Evolutionary conservation across 2,888 invertebrate species (phyloP).

Genomic region (Thymelicus acteon): DNA sequence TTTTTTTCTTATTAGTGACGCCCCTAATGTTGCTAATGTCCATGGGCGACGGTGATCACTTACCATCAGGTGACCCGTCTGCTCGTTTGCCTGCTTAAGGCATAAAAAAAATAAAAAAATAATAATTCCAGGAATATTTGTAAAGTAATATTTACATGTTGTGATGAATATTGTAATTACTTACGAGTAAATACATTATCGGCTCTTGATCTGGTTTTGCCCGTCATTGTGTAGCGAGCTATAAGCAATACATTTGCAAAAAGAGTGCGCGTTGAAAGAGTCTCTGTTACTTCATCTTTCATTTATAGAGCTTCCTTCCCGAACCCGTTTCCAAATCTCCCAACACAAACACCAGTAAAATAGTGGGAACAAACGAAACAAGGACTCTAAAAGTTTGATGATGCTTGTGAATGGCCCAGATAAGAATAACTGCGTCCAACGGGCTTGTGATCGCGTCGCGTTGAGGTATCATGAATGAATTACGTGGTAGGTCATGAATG

Average conservation of each 20-base stretch:
- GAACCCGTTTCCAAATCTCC: not conserved
- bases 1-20: too few relatives aligned
- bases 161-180: too few relatives aligned
- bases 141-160: too few relatives aligned
- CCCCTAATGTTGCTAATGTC: too few relatives aligned
- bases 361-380: conserved; percentile 13
- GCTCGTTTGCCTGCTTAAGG: too few relatives aligned
- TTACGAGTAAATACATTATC: too few relatives aligned
- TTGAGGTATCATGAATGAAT: conserved; percentile 74
- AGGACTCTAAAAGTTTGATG: conserved; percentile 37
- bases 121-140: too few relatives aligned
- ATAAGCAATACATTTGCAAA: not conserved
- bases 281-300: conserved; percentile 6
- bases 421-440: conserved; percentile 46
- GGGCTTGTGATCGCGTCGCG: conserved; percentile 49
- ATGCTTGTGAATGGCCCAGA: conserved; percentile 34
- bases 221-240: too few relatives aligned
- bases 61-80: too few relatives aligned
- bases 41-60: too few relatives aligned
- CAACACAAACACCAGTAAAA: not conserved
- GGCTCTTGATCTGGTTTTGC: too few relatives aligned
- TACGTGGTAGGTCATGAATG: conserved; percentile 71
- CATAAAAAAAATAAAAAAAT: too few relatives aligned
- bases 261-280: not conserved
- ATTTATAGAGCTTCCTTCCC: not conserved